A percentile compares a stretch with the other conserved stretches of the same genome.
Conservation (phyloP, 2,113 vertebrate genomes). For the Bujurquina vittata region DNA sequence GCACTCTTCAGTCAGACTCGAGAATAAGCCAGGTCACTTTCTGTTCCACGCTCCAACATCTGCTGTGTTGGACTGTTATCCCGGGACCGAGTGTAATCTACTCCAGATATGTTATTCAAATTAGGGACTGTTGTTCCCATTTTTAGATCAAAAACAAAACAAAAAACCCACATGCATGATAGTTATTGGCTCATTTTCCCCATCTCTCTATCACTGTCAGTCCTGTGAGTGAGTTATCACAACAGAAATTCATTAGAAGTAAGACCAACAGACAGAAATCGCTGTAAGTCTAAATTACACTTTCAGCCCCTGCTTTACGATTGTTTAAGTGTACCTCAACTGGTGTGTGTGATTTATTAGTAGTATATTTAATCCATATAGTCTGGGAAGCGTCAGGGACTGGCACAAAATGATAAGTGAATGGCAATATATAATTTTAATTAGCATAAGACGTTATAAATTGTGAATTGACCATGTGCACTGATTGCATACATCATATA, state of each 20-base stretch:
- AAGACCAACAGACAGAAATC: background rate
- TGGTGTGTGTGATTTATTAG: background rate
- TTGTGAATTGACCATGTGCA: background rate
- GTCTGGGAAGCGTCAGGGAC: background rate
- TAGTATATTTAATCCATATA: background rate
- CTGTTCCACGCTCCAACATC: slow-evolving; percentile 43
- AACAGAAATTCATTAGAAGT: background rate
- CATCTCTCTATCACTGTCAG: background rate
- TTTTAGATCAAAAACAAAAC: background rate
- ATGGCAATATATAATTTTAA: background rate
- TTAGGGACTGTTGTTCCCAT: background rate
- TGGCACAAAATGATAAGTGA: background rate
- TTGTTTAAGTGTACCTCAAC: background rate
- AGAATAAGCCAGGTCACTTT: slow-evolving; percentile 48
- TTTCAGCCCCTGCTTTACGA: rapidly evolving
- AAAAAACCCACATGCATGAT: background rate
- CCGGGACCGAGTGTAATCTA: slow-evolving; percentile 17
- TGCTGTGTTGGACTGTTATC: slow-evolving; percentile 23
- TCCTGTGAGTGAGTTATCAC: background rate
- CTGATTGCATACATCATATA: background rate
- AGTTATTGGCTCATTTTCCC: background rate
- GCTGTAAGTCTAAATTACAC: background rate
- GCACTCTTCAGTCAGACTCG: slow-evolving; percentile 32
- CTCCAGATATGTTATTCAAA: slow-evolving; percentile 19
- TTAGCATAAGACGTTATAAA: background rate